Conservation (phyloP, 1,140 invertebrate genomes). For the Rhopalosiphum padi region DNA sequence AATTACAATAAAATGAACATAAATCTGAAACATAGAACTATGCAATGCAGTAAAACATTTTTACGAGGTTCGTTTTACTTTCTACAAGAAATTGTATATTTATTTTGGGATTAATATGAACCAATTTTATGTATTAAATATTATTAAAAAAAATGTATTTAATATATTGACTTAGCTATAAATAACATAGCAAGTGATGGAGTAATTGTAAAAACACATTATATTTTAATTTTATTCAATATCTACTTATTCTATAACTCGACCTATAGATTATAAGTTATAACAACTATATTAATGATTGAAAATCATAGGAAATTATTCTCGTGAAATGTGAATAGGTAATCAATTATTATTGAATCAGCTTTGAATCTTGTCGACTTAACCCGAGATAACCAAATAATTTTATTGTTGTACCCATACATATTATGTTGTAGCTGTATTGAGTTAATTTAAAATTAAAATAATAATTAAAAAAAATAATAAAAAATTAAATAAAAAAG, state of each 20-base stretch:
- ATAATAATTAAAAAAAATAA: not conserved
- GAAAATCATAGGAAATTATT: not conserved
- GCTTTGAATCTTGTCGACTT: not conserved
- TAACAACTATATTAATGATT: not conserved
- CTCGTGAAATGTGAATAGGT: not conserved
- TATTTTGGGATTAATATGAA: not conserved
- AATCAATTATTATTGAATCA: not conserved
- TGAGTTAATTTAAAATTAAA: not conserved
- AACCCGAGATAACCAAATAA: not conserved
- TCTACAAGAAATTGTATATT: not conserved
- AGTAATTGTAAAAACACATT: not conserved
- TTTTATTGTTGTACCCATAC: not conserved
- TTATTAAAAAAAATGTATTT: not conserved
- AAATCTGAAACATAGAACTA: not conserved
- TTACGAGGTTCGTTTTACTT: not conserved
- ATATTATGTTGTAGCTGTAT: not conserved
- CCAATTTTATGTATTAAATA: not conserved
- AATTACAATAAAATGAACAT: constrained; percentile 29
- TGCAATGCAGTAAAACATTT: constrained; percentile 28
- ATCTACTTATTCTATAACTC: not conserved
- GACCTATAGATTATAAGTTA: not conserved
- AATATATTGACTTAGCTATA: not conserved
- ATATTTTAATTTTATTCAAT: not conserved
- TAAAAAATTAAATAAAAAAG: not conserved
- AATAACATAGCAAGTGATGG: not conserved